These are phyloP conservation scores for Ciconia stormi DNA, from an alignment of 2,113 vertebrate genomes.

Conservation along the genomic window DNA sequence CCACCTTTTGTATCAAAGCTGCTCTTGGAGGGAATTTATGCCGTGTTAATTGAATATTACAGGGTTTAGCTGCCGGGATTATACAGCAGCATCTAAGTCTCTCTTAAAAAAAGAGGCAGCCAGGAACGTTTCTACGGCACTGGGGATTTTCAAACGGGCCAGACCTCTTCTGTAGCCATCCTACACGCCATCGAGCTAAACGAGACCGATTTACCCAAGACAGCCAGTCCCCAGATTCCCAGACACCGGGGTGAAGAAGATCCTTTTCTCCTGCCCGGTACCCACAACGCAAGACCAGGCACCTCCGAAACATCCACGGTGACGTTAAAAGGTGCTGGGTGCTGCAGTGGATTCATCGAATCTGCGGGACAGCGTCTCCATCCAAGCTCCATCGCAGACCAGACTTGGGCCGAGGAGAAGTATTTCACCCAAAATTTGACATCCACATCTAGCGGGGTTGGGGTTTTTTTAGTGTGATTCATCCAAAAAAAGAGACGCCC, in stretches of 20 bases:
- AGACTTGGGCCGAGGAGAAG: no score
- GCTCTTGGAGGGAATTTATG: no score
- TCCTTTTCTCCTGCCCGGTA: not conserved
- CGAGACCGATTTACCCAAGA: not conserved
- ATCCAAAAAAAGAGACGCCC: not conserved
- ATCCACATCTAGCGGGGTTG: no score
- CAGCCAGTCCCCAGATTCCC: no score
- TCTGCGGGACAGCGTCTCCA: no score
- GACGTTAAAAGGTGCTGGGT: accelerated
- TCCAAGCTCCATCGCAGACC: not conserved
- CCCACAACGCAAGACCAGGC: accelerated
- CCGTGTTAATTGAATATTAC: not conserved
- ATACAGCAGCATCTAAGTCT: accelerated
- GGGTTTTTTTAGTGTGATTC: not conserved
- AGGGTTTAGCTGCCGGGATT: not conserved
- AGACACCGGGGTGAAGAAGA: no score
- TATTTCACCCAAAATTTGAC: not conserved
- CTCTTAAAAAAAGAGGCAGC: not conserved
- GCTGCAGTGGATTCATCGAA: accelerated
- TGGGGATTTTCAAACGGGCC: not conserved
- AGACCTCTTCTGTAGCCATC: no score
- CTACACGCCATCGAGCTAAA: not conserved
- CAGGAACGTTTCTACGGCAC: accelerated
- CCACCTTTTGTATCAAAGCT: not conserved
- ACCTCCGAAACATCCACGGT: accelerated